Evolutionary conservation across 2,797 vertebrate species (phyloP).

Genomic region (Clangula hyemalis): DNA sequence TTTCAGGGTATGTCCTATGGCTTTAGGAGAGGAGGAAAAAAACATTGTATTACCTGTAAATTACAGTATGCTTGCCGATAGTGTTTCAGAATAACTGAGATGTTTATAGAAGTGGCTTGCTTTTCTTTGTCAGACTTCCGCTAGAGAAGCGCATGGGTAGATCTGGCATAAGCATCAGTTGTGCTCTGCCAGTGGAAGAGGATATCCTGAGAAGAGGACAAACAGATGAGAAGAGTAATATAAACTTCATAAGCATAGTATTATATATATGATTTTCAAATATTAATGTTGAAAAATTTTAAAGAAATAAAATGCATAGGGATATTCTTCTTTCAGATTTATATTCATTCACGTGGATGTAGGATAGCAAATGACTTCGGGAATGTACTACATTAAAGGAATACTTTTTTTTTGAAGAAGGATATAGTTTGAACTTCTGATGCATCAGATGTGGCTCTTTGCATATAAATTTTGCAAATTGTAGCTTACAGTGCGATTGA

Average conservation of each 20-base stretch:
- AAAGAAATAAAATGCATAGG: neutral
- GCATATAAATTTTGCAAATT: neutral
- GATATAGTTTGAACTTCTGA: accelerated
- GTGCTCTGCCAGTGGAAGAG: neutral
- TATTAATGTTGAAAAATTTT: neutral
- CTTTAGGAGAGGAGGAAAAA: too few species aligned
- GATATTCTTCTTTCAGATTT: neutral
- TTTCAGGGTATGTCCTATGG: neutral
- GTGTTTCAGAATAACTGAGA: too few species aligned
- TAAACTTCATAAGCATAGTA: neutral
- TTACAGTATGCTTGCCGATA: too few species aligned
- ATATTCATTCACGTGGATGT: neutral
- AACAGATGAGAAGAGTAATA: neutral
- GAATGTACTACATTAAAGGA: neutral
- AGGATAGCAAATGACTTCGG: neutral
- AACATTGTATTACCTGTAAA: too few species aligned
- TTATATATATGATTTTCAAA: neutral
- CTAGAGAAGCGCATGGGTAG: too few species aligned
- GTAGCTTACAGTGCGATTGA: neutral
- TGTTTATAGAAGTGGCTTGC: too few species aligned
- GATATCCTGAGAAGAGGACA: neutral
- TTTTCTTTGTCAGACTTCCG: too few species aligned
- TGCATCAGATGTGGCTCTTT: neutral
- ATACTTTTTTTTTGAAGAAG: neutral
- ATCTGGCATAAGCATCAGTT: neutral